Percentiles rank a stretch among this genome's conserved stretches.
Conservation (phyloP, 2,113 vertebrate species). For the Daubentonia madagascariensis region DNA sequence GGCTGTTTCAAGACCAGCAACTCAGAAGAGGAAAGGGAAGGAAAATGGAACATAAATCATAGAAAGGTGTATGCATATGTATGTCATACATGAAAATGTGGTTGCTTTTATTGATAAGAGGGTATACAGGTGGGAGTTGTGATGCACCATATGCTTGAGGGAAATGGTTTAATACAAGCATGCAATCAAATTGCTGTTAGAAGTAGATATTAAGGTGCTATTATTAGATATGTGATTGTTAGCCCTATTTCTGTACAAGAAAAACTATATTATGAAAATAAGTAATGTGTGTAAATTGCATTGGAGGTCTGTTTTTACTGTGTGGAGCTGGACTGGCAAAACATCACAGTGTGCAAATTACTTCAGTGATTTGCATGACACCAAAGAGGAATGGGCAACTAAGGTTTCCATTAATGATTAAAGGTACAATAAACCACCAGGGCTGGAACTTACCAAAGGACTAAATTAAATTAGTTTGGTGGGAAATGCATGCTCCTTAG, state of each 20-base stretch:
- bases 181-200: constrained; percentile 18
- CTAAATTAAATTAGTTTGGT: constrained; percentile 46
- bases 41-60: neutral
- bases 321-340: neutral
- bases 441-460: neutral
- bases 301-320: neutral
- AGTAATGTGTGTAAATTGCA: constrained; percentile 11
- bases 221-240: neutral
- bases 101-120: constrained; percentile 23
- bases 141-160: neutral
- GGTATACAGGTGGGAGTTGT: neutral
- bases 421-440: neutral
- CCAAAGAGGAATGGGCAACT: neutral
- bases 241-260: neutral
- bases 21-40: neutral
- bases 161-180: neutral
- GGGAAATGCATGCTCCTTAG: constrained; percentile 12
- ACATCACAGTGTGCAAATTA: neutral
- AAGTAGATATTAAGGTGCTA: neutral
- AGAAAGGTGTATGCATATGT: neutral
- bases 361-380: neutral
- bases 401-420: neutral
- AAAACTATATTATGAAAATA: constrained; percentile 42
- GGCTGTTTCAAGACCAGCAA: constrained; percentile 6
- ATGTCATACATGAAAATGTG: neutral